Evolutionary conservation across 2,113 vertebrate genomes (phyloP).

Genomic region (human (Homo sapiens)): DNA sequence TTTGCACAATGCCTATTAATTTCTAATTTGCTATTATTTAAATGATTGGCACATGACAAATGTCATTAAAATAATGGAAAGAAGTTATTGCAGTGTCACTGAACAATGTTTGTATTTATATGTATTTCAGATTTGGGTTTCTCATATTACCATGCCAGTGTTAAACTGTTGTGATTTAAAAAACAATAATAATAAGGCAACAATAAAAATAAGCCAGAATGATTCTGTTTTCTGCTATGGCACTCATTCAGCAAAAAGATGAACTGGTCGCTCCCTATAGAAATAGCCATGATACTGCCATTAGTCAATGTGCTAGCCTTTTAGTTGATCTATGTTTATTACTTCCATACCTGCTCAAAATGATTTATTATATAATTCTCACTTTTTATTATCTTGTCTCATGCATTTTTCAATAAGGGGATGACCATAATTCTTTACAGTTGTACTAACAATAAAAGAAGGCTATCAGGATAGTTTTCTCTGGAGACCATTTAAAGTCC

Average conservation of each 20-base stretch:
- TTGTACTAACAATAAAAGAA: conserved; percentile 75
- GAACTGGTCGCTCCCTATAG: conserved; percentile 39
- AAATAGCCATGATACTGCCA: conserved; percentile 45
- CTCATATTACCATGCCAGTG: not conserved
- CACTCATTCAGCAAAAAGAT: conserved; percentile 17
- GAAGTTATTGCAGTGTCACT: not conserved
- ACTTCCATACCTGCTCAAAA: conserved; percentile 73
- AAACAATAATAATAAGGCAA: not conserved
- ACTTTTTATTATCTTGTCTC: conserved; percentile 80
- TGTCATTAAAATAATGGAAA: conserved; percentile 41
- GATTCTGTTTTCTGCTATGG: not conserved
- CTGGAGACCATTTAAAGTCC: conserved; percentile 77
- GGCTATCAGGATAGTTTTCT: conserved; percentile 74
- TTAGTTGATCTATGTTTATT: conserved; percentile 77
- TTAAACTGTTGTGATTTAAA: not conserved
- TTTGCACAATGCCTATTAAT: not conserved
- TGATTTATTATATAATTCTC: conserved; percentile 75
- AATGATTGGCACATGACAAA: conserved; percentile 27
- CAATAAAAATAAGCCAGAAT: not conserved
- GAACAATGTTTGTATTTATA: not conserved
- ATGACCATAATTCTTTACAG: conserved; percentile 70
- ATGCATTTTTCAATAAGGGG: conserved; percentile 73
- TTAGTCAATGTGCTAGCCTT: conserved; percentile 59
- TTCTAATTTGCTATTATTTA: conserved; percentile 28
- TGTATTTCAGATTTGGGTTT: not conserved